Evolutionary conservation across 2,113 vertebrate genomes (phyloP).

Genomic region (Xenopus borealis): DNA sequence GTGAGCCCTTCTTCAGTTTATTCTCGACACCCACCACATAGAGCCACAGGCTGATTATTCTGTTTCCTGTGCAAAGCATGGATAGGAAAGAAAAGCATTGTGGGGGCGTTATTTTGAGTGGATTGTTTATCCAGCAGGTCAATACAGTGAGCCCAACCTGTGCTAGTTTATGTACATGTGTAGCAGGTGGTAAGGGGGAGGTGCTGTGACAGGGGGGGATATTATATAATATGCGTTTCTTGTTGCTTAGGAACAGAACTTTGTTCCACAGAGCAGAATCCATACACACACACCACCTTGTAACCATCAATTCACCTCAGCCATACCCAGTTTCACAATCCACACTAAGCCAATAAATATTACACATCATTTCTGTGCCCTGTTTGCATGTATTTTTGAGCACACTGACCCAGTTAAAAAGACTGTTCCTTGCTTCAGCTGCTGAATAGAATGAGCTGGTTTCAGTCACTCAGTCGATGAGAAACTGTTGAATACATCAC

Average conservation of each 20-base stretch:
- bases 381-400: not conserved
- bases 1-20: no score
- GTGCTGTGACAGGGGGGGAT: conserved; percentile 9
- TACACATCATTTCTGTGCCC: not conserved
- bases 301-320: conserved; percentile 9
- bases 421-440: no score
- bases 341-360: not conserved
- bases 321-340: not conserved
- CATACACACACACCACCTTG: conserved; percentile 21
- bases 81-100: not conserved
- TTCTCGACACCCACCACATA: no score
- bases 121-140: not conserved
- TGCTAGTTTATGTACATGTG: not conserved
- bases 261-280: no score
- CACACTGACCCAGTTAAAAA: not conserved
- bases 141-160: not conserved
- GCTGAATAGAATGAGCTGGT: not conserved
- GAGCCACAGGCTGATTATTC: not conserved
- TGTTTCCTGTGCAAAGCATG: not conserved
- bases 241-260: conserved; percentile 36
- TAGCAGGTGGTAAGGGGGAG: not conserved
- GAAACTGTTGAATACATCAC: no score
- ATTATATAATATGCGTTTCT: conserved; percentile 16
- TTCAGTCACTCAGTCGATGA: no score
- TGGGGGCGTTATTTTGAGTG: not conserved